Conservation (phyloP, 2,113 vertebrate species). For the Platysteira castanea region DNA sequence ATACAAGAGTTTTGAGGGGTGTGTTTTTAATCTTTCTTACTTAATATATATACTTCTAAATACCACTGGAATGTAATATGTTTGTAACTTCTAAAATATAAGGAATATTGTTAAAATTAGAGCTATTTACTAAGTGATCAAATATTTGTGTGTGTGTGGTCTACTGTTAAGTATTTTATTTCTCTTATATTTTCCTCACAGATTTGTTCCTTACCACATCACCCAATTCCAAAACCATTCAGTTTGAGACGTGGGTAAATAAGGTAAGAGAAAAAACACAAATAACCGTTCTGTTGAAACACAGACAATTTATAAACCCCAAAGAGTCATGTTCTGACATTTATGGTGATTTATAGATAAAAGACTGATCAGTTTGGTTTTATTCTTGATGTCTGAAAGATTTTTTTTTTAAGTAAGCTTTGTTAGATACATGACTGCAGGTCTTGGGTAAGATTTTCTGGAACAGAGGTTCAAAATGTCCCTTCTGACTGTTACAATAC, state of each 20-base stretch:
- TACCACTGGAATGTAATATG: neutral
- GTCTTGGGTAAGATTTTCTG: neutral
- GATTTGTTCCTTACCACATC: constrained; percentile 83
- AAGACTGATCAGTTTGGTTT: neutral
- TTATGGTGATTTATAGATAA: constrained; percentile 18
- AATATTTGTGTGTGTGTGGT: neutral
- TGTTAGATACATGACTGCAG: neutral
- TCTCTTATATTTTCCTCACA: constrained; percentile 37
- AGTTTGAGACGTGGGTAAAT: constrained; percentile 83
- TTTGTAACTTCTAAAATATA: neutral
- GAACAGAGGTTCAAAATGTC: neutral
- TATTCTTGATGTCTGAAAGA: neutral
- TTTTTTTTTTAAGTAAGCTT: neutral
- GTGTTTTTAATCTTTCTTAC: neutral
- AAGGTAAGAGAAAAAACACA: constrained; percentile 70
- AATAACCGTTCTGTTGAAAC: neutral
- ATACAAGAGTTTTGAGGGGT: neutral
- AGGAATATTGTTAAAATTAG: neutral
- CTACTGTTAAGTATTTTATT: neutral
- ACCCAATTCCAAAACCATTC: neutral
- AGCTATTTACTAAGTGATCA: neutral
- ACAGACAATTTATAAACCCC: neutral
- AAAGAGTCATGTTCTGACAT: neutral
- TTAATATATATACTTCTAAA: neutral
- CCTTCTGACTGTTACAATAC: neutral